Base-by-base conservation (phyloP, 2,888 invertebrate species). In the Papilio gigon region DNA sequence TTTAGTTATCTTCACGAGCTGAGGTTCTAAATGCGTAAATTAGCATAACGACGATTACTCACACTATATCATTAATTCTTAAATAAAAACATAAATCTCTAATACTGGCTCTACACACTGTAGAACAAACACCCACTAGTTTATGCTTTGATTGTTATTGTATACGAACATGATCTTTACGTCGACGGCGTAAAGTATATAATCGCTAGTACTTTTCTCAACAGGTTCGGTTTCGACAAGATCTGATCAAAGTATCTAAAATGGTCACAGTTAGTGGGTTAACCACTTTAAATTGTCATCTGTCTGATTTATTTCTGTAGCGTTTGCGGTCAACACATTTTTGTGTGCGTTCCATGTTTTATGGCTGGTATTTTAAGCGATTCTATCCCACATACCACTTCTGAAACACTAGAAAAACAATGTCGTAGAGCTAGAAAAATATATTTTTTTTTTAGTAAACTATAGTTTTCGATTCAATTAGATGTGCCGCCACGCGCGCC, bases 251-350 rank as follows among this genome's bases (percentile, higher is more conserved):
- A 89, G 89, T 87, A 90, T 92, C 92, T 92, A 92, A 92, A 92
- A 92, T 92, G 92, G 92, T 92, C 90, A 91, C 92, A 91, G 92
- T 89, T 91, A 92, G 89, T 92, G 90, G 92, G 92, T 91, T 91
- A 90, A 90, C 92, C 92, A 92, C 92, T 92, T 92, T 89, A 92
- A 92, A 92, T 92, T 92, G 92, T 92, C 92, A 92, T 92, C 91
- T 87, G 86, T 83, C 88, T 92, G 92, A 92, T 92, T 92, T 92
- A 92, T 92, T 91, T 92, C 87, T 85, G 87, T 89, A 83, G 89
- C 88, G 87, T 88, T 88, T 88, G 90, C 87, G 87, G 86, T 84
- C 84, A 88, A 88, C 88, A 88, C 85, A 87, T 89, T 89, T 90
- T 89, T 87, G 86, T 89, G 78, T 77, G 77, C 76, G 77, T 77